Conservation (phyloP, 2,113 vertebrate species). For the Donacobius atricapilla region DNA sequence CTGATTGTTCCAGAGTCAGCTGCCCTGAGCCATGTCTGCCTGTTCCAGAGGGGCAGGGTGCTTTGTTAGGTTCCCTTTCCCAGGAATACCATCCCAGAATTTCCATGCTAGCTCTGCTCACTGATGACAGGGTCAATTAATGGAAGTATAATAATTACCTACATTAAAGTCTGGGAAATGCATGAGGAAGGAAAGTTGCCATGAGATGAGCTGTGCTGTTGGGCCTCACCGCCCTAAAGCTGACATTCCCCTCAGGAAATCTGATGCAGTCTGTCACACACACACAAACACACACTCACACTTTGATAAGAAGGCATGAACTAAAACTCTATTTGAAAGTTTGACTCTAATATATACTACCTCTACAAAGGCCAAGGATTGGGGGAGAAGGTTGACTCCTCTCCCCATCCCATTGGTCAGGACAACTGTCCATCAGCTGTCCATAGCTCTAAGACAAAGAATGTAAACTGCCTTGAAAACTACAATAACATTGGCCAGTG, state of each 20-base stretch:
- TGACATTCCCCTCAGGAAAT: neutral
- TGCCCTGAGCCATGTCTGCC: neutral
- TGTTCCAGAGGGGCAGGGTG: neutral
- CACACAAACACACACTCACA: no score
- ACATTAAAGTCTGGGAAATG: neutral
- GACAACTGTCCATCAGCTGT: no score
- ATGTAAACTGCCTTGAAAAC: no score
- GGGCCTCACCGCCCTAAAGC: neutral
- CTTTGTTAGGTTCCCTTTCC: neutral
- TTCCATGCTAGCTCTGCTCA: neutral
- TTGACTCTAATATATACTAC: no score
- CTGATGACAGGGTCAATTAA: neutral
- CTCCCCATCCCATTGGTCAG: no score
- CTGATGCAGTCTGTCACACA: no score
- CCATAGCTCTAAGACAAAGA: no score
- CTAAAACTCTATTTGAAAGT: no score
- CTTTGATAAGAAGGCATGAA: no score
- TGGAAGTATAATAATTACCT: neutral
- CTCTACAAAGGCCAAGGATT: no score
- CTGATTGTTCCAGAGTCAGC: neutral
- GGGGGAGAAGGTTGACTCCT: no score
- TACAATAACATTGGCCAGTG: no score
- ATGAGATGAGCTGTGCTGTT: neutral
- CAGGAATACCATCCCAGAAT: neutral
- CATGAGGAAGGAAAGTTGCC: neutral